Conservation (phyloP, 2,888 invertebrate species). For the Patella ulyssiponensis region DNA sequence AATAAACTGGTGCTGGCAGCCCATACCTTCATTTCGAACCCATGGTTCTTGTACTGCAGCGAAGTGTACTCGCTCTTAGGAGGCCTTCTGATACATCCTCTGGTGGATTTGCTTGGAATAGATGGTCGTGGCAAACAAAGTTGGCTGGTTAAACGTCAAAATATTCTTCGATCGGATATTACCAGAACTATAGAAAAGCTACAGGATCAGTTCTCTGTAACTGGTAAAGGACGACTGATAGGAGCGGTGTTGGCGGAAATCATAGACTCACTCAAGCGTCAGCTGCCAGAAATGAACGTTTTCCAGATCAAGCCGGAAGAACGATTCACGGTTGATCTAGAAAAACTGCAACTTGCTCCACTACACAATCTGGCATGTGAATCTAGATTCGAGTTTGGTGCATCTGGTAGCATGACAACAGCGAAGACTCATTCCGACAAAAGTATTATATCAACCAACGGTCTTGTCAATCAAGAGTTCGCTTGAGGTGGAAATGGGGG, state of each 20-base stretch:
- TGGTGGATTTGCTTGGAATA: background rate
- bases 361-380: conserved; percentile 1
- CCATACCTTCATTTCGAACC: conserved; percentile 1
- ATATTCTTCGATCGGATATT: background rate
- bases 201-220: background rate
- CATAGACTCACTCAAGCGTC: too few species aligned
- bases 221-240: too few species aligned
- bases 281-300: too few species aligned
- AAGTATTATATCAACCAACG: conserved; percentile 4
- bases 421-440: background rate
- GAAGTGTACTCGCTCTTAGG: background rate
- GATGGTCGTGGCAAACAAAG: background rate
- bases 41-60: background rate
- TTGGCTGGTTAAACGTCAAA: background rate
- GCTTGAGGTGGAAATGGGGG: background rate
- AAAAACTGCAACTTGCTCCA: background rate
- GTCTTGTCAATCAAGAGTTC: background rate
- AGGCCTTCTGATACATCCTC: background rate
- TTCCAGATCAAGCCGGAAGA: too few species aligned
- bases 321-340: background rate
- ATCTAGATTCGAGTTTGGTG: background rate
- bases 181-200: background rate
- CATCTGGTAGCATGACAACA: background rate
- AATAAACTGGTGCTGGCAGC: too few species aligned
- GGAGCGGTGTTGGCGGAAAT: too few species aligned